Evolutionary conservation across 2,888 invertebrate species (phyloP).

Genomic region (Malthinus seriepunctatus): DNA sequence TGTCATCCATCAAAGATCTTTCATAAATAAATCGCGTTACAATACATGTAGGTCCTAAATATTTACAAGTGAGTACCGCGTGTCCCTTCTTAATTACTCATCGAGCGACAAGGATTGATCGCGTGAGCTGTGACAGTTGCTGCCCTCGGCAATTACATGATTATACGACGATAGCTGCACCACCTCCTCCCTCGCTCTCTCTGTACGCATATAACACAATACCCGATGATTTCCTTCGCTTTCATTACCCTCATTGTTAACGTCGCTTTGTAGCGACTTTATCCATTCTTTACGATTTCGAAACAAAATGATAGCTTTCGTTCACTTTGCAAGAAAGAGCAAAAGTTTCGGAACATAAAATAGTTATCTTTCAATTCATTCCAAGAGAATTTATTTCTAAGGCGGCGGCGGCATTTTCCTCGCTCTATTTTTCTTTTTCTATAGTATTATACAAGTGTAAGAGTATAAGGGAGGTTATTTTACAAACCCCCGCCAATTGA

Average conservation of each 20-base stretch:
- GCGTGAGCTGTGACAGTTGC: constrained; percentile 46
- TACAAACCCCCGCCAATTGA: constrained; percentile 12
- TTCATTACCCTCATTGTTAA: constrained; percentile 55
- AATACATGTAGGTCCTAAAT: constrained; percentile 38
- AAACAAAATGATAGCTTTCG: constrained; percentile 52
- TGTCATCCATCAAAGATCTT: constrained; percentile 40
- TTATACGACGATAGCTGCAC: constrained; percentile 44
- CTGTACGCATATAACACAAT: constrained; percentile 42
- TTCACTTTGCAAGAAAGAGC: constrained; percentile 25
- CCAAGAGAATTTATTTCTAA: constrained; percentile 41
- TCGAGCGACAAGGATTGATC: constrained; percentile 54
- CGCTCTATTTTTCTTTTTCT: constrained; percentile 41
- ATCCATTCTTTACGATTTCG: constrained; percentile 44
- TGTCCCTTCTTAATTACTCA: constrained; percentile 46
- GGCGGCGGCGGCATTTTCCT: constrained; percentile 37
- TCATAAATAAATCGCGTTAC: constrained; percentile 41
- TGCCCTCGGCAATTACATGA: constrained; percentile 49
- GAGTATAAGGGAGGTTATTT: too few relatives aligned
- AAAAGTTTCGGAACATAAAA: constrained; percentile 43
- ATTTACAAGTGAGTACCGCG: constrained; percentile 39
- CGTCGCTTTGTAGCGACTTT: constrained; percentile 45
- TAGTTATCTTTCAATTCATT: constrained; percentile 36
- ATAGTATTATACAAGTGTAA: constrained; percentile 36
- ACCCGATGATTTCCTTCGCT: constrained; percentile 53
- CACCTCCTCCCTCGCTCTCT: too few relatives aligned